Base-by-base conservation (phyloP, 2,888 invertebrate species). In the Crocallis elinguaria region DNA sequence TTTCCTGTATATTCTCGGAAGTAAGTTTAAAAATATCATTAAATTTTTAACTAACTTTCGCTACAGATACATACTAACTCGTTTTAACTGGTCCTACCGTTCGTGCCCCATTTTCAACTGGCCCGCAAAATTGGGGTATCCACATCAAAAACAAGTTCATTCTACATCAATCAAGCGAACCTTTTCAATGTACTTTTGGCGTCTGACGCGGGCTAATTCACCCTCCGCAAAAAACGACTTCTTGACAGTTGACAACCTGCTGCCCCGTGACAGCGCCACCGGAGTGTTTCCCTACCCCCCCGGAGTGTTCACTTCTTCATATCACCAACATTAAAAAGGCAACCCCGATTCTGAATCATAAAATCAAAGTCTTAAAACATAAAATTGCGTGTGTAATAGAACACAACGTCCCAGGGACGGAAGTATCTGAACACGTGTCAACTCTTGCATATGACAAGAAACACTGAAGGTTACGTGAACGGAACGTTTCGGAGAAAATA, bases 201-300 rank as follows among this genome's bases (percentile, higher is more conserved):
- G 45, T 58, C 56, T 55, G 63, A 67, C 64, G 61, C 57, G 65
- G 66, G 67, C 67, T 65, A 57, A 65, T 65, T 70, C 51, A 60
- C 64, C 61, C 62, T 57, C 62, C 35, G 45, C 65, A 48, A 64
- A 66, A 73, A 71, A 64, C 60, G 62, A 57, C 42, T 56, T 71
- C 73, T 76, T 73, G 78, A 77, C 73, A 71, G 66, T 55, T 66
- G 68, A 64, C 66, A 67, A 57, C 54, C 46, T 44, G 57, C 62
- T 49, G 51, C 43, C 38, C 52, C 57, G 52, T 63, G 62, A 62
- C 52, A 57, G 59, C 41, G 55, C 49, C 61, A 48, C 61, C 53
- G 56, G 32, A 62, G 62, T 64, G 66, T 68, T 73, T 73, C 62
- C 67, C 66, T 56, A n/a, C 3, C 3, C 27, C 14, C 16, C 9